These are phyloP conservation scores for Hippocampus comes DNA, from an alignment of 2,113 vertebrate species.

Conservation along the genomic window DNA sequence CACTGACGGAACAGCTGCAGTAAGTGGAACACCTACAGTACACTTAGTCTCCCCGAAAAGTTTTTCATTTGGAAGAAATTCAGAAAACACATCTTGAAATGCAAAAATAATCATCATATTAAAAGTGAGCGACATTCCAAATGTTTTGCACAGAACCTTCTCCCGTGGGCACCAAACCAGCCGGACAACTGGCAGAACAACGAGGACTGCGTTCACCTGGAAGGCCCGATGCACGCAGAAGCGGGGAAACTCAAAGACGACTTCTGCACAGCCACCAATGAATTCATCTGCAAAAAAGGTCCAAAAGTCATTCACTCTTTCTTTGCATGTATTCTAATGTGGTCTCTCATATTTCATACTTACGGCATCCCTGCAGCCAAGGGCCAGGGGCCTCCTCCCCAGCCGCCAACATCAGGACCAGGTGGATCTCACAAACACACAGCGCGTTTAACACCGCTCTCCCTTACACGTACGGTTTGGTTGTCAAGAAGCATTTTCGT, in stretches of 20 bases:
- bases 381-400: constrained; percentile 67
- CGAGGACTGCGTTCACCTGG: constrained; percentile 70
- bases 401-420: constrained; percentile 73
- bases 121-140: background rate
- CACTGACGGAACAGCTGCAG: constrained; percentile 61
- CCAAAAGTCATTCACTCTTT: background rate
- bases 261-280: constrained; percentile 47
- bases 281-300: constrained; percentile 76
- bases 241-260: constrained; percentile 67
- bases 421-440: constrained; percentile 36
- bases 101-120: no score
- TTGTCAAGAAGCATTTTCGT: background rate
- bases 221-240: constrained; percentile 20
- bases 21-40: constrained; percentile 42
- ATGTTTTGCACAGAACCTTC: constrained; percentile 48
- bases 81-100: no score
- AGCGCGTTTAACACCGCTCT: background rate
- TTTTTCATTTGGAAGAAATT: no score
- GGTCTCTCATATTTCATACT: background rate
- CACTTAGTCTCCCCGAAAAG: no score
- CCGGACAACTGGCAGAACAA: constrained; percentile 70
- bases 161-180: constrained; percentile 59
- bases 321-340: background rate
- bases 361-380: constrained; percentile 51
- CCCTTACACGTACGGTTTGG: no score